Conservation (phyloP, 1,140 invertebrate species). For the Agrilus planipennis region DNA sequence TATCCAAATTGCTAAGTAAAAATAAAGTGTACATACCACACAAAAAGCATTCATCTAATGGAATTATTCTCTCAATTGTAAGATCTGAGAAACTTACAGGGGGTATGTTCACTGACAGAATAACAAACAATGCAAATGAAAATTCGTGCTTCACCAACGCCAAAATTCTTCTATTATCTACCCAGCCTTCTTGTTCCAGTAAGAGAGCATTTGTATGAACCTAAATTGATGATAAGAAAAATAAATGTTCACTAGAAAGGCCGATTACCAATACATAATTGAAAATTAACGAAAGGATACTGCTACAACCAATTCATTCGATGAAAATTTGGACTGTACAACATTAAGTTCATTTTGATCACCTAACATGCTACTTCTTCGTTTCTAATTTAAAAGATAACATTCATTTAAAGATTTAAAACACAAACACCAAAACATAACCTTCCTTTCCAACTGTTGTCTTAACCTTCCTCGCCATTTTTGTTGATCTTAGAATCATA, state of each 20-base stretch:
- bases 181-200: slow-evolving; percentile 22
- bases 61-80: slow-evolving; percentile 57
- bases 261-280: neutral
- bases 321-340: slow-evolving; percentile 30
- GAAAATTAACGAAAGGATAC: slow-evolving; percentile 25
- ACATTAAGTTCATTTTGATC: slow-evolving; percentile 27
- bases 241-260: neutral
- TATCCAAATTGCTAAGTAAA: neutral
- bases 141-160: slow-evolving; percentile 53
- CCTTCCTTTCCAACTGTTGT: too few species aligned
- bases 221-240: slow-evolving; percentile 13
- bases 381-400: too few species aligned
- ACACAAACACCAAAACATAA: too few species aligned
- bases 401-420: too few species aligned
- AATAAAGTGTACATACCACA: slow-evolving; percentile 68
- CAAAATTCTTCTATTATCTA: slow-evolving; percentile 39
- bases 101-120: slow-evolving; percentile 43
- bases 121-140: slow-evolving; percentile 51
- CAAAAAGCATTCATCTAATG: slow-evolving; percentile 62
- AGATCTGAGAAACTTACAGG: slow-evolving; percentile 57
- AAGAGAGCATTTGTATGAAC: slow-evolving; percentile 30
- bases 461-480: neutral
- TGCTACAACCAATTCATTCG: slow-evolving; percentile 27
- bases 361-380: too few species aligned
- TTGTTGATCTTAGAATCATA: neutral